phyloP scores from a whole-genome alignment of 1,140 invertebrate genomes.

The Meteorus sp. region DNA sequence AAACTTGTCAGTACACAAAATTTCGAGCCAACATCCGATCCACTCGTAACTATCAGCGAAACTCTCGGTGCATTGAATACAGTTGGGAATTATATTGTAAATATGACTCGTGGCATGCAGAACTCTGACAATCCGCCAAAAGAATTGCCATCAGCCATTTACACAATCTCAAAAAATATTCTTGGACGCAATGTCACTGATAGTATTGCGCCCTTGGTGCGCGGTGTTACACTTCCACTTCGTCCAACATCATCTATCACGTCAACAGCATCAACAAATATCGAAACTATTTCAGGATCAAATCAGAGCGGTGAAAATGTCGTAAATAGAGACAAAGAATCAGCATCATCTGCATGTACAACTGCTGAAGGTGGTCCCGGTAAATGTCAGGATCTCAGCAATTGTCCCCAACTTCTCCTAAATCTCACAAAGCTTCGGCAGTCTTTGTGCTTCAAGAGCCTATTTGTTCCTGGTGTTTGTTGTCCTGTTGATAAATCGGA shows the following conservation, averaged over 20 bases:
- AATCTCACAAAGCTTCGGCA: slow-evolving; percentile 81
- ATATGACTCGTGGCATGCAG: slow-evolving; percentile 67
- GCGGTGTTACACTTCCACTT: slow-evolving; percentile 67
- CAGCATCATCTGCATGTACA: slow-evolving; percentile 64
- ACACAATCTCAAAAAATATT: slow-evolving; percentile 80
- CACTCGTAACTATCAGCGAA: slow-evolving; percentile 59
- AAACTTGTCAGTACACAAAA: slow-evolving; percentile 33
- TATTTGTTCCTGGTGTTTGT: slow-evolving; percentile 90
- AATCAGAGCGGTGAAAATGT: slow-evolving; percentile 40
- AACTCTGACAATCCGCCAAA: slow-evolving; percentile 56
- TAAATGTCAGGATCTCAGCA: slow-evolving; percentile 85
- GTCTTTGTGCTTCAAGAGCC: slow-evolving; percentile 87
- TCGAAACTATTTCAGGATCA: slow-evolving; percentile 13
- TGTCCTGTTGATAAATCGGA: slow-evolving; percentile 67
- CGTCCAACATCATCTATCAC: slow-evolving; percentile 52
- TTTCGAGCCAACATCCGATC: slow-evolving; percentile 40
- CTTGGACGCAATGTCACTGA: slow-evolving; percentile 77
- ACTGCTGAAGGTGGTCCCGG: slow-evolving; percentile 78
- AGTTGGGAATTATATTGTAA: slow-evolving; percentile 79
- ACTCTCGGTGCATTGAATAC: slow-evolving; percentile 76
- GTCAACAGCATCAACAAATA: slow-evolving; percentile 38
- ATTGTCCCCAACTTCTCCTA: slow-evolving; percentile 83
- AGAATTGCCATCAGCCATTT: slow-evolving; percentile 71
- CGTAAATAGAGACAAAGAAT: slow-evolving; percentile 44
- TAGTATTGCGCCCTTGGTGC: slow-evolving; percentile 73